A percentile compares a stretch with the other conserved stretches of the same genome.
Evolutionary conservation across 2,888 invertebrate genomes (phyloP).

Genomic region (Chymomyza caudatula): DNA sequence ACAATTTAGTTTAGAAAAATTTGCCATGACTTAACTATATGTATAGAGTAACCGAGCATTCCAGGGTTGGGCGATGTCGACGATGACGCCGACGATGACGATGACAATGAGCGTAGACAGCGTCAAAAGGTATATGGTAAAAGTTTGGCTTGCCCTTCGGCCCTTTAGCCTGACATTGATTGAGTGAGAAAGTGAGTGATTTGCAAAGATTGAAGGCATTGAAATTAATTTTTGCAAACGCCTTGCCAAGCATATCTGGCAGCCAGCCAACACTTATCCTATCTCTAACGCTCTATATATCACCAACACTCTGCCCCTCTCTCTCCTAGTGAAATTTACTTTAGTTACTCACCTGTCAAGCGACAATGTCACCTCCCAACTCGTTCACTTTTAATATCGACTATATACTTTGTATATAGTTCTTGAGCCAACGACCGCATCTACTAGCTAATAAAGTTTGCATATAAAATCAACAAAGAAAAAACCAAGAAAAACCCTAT

Average conservation of each 20-base stretch:
- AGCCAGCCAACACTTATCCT: neutral
- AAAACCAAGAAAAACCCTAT: neutral
- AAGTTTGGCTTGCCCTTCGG: slow-evolving; percentile 1
- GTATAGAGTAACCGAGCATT: too few species aligned
- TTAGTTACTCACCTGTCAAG: neutral
- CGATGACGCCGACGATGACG: neutral
- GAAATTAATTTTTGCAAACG: neutral
- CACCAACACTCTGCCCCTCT: too few species aligned
- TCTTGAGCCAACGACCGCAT: too few species aligned
- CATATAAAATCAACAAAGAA: neutral
- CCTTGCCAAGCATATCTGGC: neutral
- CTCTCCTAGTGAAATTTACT: neutral
- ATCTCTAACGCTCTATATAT: neutral
- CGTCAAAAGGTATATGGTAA: neutral
- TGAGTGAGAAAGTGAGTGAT: slow-evolving; percentile 46
- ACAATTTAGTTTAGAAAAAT: slow-evolving; percentile 66
- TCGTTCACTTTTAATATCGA: neutral
- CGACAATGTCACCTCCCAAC: neutral
- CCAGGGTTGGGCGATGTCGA: too few species aligned
- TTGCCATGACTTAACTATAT: slow-evolving; percentile 62
- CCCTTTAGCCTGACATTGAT: slow-evolving; percentile 51
- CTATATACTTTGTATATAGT: neutral
- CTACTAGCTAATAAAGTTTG: neutral
- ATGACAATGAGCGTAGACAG: neutral
- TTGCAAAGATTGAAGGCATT: neutral